Evolutionary conservation across 2,888 invertebrate species (phyloP), one percentile per base, ranked within the genome.

Genomic region (Leptarthrus brevirostris): DNA sequence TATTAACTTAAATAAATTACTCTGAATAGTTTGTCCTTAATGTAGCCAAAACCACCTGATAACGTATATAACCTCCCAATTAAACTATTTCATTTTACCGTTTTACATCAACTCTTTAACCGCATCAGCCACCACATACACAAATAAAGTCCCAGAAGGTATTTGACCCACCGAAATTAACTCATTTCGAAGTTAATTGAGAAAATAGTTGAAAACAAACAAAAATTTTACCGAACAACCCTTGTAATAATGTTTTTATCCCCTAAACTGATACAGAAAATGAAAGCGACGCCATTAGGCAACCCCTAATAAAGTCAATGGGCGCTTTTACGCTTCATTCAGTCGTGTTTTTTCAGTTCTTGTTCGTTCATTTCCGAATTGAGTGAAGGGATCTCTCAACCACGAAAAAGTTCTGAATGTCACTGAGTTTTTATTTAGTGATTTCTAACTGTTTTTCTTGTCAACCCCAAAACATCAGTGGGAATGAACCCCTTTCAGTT

Each of bases 291-390:
- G 53, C 53, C 20, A 66, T 66, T 66, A 66, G 24, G 66, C 16
- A 14, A 66, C 47, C 49, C 49, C 66, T 66, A 66, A 47, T 66
- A 47, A 47, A 66, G 66, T 66, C 66, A 66, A 66, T 66, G 66
- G 24, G 66, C 66, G 47, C 66, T 66, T 66, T 66, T 49, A 66
- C 66, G 66, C 24, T 66, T 24, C 47, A 66, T 66, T 66, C 66
- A 30, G n/a, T 66, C 30, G 16, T 44, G 16, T 66, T 24, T 47
- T 66, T 8, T 47, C 30, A 6, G 30, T 30, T 30, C 30, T n/a
- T n/a, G n/a, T n/a, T n/a, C n/a, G n/a, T n/a, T n/a, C n/a, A n/a
- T n/a, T n/a, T n/a, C n/a, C n/a, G n/a, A n/a, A n/a, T n/a, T n/a
- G n/a, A n/a, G n/a, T n/a, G n/a, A n/a, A 30, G 30, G 30, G 30